These are phyloP conservation scores for Riparia riparia DNA, from an alignment of 2,113 vertebrate genomes.

Conservation along the genomic window DNA sequence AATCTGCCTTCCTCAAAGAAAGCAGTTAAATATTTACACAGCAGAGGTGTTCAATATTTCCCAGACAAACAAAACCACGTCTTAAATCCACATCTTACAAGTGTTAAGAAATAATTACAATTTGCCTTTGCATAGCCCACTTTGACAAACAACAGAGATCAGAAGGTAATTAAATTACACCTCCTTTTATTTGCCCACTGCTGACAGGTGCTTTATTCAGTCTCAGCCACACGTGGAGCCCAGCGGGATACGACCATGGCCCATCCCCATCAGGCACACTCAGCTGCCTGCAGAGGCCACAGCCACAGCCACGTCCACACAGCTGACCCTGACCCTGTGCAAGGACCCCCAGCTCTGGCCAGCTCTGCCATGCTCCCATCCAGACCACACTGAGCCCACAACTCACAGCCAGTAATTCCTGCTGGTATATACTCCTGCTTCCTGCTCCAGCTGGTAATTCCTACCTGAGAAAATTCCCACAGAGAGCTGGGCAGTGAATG, in stretches of 20 bases:
- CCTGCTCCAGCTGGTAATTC: background rate
- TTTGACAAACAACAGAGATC: background rate
- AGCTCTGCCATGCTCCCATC: fast-evolving
- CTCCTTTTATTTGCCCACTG: background rate
- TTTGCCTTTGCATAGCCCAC: background rate
- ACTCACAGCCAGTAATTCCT: background rate
- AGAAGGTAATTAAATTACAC: slow-evolving; percentile 19
- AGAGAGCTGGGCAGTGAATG: fast-evolving
- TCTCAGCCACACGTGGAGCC: background rate
- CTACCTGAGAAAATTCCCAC: background rate
- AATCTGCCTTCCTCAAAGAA: background rate
- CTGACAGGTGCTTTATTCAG: background rate
- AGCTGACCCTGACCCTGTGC: background rate
- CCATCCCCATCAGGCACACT: background rate
- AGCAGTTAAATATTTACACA: background rate
- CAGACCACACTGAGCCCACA: fast-evolving
- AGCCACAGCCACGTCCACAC: fast-evolving
- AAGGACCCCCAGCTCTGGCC: background rate
- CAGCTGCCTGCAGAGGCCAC: background rate
- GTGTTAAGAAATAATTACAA: slow-evolving; percentile 1
- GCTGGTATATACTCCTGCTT: background rate
- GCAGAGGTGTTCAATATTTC: background rate
- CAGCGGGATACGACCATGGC: background rate
- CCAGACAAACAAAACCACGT: background rate
- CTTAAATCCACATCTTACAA: background rate